These are phyloP conservation scores for Vanessa tameamea DNA, from an alignment of 1,140 invertebrate species.

Conservation along the genomic window DNA sequence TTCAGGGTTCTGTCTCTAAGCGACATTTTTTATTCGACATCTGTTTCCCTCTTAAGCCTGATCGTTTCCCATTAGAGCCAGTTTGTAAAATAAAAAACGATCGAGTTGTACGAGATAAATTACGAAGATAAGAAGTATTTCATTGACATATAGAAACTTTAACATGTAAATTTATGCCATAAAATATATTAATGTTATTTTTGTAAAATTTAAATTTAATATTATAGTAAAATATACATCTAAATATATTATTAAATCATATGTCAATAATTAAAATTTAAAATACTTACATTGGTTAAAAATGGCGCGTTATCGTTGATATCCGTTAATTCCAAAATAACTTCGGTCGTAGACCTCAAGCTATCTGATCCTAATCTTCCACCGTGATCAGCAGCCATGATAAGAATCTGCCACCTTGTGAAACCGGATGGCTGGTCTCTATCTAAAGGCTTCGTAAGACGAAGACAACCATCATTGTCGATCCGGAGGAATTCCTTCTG, in stretches of 20 bases:
- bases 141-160: too few species aligned
- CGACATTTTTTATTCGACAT: constrained; percentile 22
- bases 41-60: constrained; percentile 16
- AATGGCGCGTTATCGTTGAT: constrained; percentile 96
- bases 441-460: constrained; percentile 89
- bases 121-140: neutral
- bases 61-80: constrained; percentile 22
- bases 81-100: constrained; percentile 15
- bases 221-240: too few species aligned
- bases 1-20: constrained; percentile 13
- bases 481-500: constrained; percentile 86
- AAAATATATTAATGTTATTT: too few species aligned
- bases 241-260: too few species aligned
- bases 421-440: constrained; percentile 92
- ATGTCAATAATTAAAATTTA: neutral
- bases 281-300: constrained; percentile 86
- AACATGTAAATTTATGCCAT: too few species aligned
- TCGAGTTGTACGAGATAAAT: neutral
- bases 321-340: constrained; percentile 89
- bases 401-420: constrained; percentile 90
- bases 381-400: constrained; percentile 91
- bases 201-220: too few species aligned
- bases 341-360: constrained; percentile 83
- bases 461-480: constrained; percentile 87
- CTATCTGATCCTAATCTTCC: constrained; percentile 80